Evolutionary conservation across 1,140 invertebrate species (phyloP).

Genomic region (Tetragnatha versicolor): DNA sequence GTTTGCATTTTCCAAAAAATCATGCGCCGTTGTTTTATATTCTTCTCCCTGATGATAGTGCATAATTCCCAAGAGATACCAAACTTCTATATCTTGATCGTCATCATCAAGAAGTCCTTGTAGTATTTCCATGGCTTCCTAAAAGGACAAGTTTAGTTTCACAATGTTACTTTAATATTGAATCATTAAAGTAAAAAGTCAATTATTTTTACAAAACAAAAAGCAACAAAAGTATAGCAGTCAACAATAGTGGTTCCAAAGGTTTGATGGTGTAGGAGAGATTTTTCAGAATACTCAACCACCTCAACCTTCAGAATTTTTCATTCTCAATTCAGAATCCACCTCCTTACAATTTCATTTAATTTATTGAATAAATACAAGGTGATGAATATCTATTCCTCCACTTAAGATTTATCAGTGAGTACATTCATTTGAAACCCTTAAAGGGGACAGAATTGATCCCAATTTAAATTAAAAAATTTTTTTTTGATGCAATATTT

Average conservation of each 20-base stretch:
- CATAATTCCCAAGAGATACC: slow-evolving; percentile 62
- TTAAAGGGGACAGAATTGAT: too few relatives aligned
- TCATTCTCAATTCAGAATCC: too few relatives aligned
- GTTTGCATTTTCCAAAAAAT: slow-evolving; percentile 63
- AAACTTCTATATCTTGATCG: slow-evolving; percentile 61
- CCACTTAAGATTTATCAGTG: too few relatives aligned
- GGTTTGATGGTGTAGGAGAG: not conserved
- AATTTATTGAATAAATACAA: too few relatives aligned
- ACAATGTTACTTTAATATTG: not conserved
- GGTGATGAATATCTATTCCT: too few relatives aligned
- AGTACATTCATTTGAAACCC: too few relatives aligned
- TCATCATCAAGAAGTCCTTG: slow-evolving; percentile 62
- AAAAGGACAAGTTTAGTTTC: slow-evolving; percentile 37
- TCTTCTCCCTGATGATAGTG: slow-evolving; percentile 63
- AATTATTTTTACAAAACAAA: too few relatives aligned
- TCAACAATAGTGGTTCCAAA: not conserved
- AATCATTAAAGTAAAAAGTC: not conserved
- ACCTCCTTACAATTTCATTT: too few relatives aligned
- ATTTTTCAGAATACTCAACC: too few relatives aligned
- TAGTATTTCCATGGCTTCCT: slow-evolving; percentile 60
- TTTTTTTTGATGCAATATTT: too few relatives aligned
- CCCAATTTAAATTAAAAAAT: too few relatives aligned
- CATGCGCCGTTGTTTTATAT: slow-evolving; percentile 62
- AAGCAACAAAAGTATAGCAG: not conserved
- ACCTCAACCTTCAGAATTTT: too few relatives aligned